A percentile compares a stretch with the other conserved stretches of the same genome.
Evolutionary conservation across 1,140 invertebrate genomes (phyloP).

Genomic region (Cepaea nemoralis): DNA sequence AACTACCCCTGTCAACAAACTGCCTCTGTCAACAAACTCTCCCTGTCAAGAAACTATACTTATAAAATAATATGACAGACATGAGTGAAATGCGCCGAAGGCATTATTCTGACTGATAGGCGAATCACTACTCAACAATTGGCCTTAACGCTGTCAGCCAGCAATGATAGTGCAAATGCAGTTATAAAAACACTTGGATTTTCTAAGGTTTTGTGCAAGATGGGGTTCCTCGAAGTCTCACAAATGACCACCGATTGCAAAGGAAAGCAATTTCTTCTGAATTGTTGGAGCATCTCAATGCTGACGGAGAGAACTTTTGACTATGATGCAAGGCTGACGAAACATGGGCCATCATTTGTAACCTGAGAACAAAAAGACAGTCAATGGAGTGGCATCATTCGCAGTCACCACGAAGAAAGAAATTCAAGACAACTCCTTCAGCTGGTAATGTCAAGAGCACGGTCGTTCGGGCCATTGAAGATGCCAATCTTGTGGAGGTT

Average conservation of each 20-base stretch:
- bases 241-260: background rate
- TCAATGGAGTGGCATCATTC: background rate
- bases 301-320: background rate
- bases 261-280: background rate
- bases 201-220: background rate
- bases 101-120: background rate
- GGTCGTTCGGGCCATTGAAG: background rate
- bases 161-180: conserved; percentile 2
- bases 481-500: background rate
- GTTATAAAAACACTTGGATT: conserved; percentile 3
- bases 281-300: conserved; percentile 5
- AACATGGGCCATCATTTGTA: background rate
- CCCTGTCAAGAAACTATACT: too few species aligned
- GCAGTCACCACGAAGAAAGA: conserved; percentile 8
- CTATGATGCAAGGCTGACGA: background rate
- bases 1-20: too few species aligned
- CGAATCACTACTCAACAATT: conserved; percentile 11
- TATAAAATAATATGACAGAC: too few species aligned
- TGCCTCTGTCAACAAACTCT: too few species aligned
- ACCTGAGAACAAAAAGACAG: conserved; percentile 17
- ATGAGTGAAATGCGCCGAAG: background rate
- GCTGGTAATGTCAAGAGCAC: background rate
- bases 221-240: conserved; percentile 2
- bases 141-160: background rate
- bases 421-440: conserved; percentile 1